Percentiles rank a stretch among this genome's conserved stretches.
Evolutionary conservation across 2,888 invertebrate species (phyloP).

Genomic region (Diarsia brunnea): DNA sequence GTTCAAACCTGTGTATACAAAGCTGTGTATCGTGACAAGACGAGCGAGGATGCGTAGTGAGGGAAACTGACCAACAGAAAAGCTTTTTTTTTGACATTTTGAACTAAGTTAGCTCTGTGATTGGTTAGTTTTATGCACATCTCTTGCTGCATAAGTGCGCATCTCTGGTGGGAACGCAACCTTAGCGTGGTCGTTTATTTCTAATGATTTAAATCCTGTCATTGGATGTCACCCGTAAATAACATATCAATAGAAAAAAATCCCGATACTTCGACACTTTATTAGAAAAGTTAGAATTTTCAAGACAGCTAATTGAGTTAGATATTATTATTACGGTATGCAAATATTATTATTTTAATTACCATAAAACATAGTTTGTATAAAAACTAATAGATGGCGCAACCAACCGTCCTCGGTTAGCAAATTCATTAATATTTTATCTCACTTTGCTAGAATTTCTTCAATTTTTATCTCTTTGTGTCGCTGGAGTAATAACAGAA

Average conservation of each 20-base stretch:
- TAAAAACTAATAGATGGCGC: conserved; percentile 23
- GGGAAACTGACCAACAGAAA: too few relatives aligned
- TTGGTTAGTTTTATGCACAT: too few relatives aligned
- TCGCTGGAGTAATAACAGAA: conserved; percentile 37
- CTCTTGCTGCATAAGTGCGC: too few relatives aligned
- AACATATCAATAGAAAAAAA: neutral
- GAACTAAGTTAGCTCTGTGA: too few relatives aligned
- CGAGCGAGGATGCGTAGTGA: too few relatives aligned
- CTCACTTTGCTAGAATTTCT: conserved; percentile 39
- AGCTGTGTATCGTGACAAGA: too few relatives aligned
- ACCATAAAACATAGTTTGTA: conserved; percentile 18
- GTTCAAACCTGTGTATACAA: too few relatives aligned
- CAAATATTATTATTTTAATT: conserved; percentile 27
- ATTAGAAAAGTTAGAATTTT: neutral
- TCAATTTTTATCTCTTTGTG: conserved; percentile 55
- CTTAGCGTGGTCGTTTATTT: neutral
- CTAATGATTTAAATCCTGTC: too few relatives aligned
- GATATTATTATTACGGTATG: conserved; percentile 13
- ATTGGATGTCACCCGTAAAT: neutral
- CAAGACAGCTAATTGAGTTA: conserved; percentile 1
- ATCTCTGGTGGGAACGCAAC: too few relatives aligned
- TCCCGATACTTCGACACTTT: neutral
- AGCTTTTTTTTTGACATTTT: too few relatives aligned
- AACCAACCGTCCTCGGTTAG: neutral
- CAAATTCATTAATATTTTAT: conserved; percentile 41